Conservation (phyloP, 1,140 invertebrate species). For the Drosophila yakuba region DNA sequence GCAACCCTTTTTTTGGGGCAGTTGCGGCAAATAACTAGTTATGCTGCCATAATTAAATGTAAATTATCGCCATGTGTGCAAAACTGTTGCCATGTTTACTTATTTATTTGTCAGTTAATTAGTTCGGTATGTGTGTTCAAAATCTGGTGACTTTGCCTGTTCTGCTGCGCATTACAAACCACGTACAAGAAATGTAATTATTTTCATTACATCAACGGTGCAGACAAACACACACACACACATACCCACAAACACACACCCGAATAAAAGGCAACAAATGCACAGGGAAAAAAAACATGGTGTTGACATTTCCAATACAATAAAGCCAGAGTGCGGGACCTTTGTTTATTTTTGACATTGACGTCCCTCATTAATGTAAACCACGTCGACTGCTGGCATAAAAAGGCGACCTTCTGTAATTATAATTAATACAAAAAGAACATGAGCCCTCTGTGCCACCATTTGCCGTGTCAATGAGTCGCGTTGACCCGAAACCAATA, state of each 20-base stretch:
- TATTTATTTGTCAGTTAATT: conserved; percentile 72
- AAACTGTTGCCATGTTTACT: conserved; percentile 61
- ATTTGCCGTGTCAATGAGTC: conserved; percentile 35
- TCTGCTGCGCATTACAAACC: conserved; percentile 40
- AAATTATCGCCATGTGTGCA: conserved; percentile 65
- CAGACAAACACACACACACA: conserved; percentile 9
- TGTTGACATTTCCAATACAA: conserved; percentile 44
- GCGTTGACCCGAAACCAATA: conserved; percentile 65
- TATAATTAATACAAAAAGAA: conserved; percentile 80
- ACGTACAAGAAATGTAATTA: conserved; percentile 74
- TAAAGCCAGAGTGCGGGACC: conserved; percentile 10
- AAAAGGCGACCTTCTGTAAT: conserved; percentile 71
- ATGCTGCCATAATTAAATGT: conserved; percentile 66
- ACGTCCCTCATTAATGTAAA: conserved; percentile 65
- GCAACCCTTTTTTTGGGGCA: conserved; percentile 48
- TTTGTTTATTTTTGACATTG: conserved; percentile 54
- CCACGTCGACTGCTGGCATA: conserved; percentile 54
- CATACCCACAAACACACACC: conserved; percentile 17
- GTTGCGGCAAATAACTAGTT: conserved; percentile 42
- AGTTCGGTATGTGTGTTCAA: conserved; percentile 14
- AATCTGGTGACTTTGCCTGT: conserved; percentile 42
- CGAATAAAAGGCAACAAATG: conserved; percentile 21
- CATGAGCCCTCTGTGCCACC: conserved; percentile 29
- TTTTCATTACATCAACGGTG: conserved; percentile 62
- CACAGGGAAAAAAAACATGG: conserved; percentile 32